Base-by-base conservation (phyloP, 2,888 invertebrate genomes). In the Strigamia transsilvanica region DNA sequence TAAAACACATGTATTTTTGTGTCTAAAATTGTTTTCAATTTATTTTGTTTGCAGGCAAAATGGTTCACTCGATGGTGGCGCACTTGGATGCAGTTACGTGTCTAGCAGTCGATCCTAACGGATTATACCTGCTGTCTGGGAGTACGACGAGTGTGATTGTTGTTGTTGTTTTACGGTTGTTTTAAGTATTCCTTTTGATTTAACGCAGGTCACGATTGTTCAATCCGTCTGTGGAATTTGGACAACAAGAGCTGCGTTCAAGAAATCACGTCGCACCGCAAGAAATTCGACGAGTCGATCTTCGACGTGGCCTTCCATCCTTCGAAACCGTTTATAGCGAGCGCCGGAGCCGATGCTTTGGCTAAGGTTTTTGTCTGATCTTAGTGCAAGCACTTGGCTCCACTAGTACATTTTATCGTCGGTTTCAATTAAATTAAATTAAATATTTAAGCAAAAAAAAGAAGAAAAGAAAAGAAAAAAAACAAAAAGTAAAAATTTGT, bases 301-400 rank as follows among this genome's bases (percentile, higher is more conserved):
- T 93, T 97, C 88, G 97, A 98, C 89, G 99, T 99, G 85, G 98
- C 99, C 87, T 99, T 99, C 92, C 99, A 99, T 91, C 98, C 99
- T 86, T 94, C 97, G 86, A 94, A 97, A 90, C 98, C 98, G 85
- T 97, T 96, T 90, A 98, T 99, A 88, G 99, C 99, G 85, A 98
- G 97, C 90, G 98, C 98, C 85, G 99, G 99, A 86, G 98, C 99
- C 85, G 99, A 99, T 91, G 97, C 96, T 83, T 92, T 99, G 88
- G 98, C 98, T 88, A 99, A 99, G 91, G 98, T 99, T 88, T 99
- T 98, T 91, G 96, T 96, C 89, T 96, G 89, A 90, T 80, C 18
- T n/a, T n/a, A n/a, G n/a, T n/a, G n/a, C n/a, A n/a, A n/a, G n/a
- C n/a, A n/a, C n/a, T n/a, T n/a, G n/a, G n/a, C n/a, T n/a, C n/a